Evolutionary conservation across 2,888 invertebrate species (phyloP), one percentile per base, ranked within the genome.

Genomic region (Luperina testacea): DNA sequence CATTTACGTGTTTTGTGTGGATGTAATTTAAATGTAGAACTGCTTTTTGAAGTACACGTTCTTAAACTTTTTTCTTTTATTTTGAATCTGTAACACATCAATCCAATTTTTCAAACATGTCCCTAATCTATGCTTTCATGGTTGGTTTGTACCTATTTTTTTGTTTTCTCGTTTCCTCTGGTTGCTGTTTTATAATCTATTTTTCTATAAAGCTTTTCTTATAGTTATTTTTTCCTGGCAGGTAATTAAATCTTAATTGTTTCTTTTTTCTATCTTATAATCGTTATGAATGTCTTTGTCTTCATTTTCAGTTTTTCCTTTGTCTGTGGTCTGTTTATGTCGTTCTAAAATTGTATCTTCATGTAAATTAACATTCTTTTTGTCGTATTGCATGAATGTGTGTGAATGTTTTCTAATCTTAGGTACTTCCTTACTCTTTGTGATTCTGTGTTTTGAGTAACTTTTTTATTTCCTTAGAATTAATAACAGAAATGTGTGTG

Each of bases 1-100:
- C 77, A 74, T 83, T n/a, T n/a, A 78, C 76, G 75, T 80, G 80
- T 78, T 79, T 75, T 65, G 70, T 63, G 53, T 59, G 69, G 45
- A 24, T 77, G n/a, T 74, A 27, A 73, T 85, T 69, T 68, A 77
- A 75, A 82, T 79, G 24, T 76, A 59, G 32, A 80, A 77, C 42
- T 73, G 64, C 11, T 75, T 79, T 77, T 79, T 72, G 20, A 64
- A 64, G 20, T 38, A 51, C 3, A 38, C 11, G 45, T 57, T 57
- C 17, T 70, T 27, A 13, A 32, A 27, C 5, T 15, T 72, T 67
- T 67, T 71, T 27, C 0, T 42, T 11, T 38, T 53, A 27, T 15
- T 45, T 65, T 53, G 17, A 15, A 48, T 38, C 9, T 15, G 32
- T 11, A 74, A 48, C 38, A 59, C 17, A 32, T 32, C 13, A 9